Percentiles rank a stretch among this genome's conserved stretches.
phyloP scores from a whole-genome alignment of 2,888 invertebrate genomes.

The Polymixis flavicincta region DNA sequence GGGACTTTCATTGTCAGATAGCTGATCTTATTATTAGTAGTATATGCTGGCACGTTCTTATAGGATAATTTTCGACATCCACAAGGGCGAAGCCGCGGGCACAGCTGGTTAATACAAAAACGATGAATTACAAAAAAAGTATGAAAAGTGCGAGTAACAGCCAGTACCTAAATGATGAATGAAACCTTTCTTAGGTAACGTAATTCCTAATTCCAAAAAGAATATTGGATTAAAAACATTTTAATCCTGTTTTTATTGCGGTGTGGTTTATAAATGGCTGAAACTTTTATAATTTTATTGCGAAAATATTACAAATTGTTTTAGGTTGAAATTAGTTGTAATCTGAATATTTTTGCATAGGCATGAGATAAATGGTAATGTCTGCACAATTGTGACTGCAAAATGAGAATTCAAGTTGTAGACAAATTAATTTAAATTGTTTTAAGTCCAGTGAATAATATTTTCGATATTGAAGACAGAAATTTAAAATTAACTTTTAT shows the following conservation, averaged over 20 bases:
- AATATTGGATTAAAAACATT: neutral
- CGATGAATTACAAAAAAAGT: too few relatives aligned
- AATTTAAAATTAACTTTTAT: neutral
- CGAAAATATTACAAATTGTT: constrained; percentile 11
- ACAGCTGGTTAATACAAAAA: too few relatives aligned
- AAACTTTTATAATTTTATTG: constrained; percentile 18
- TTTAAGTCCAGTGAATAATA: neutral
- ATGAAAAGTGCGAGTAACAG: neutral
- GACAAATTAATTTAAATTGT: neutral
- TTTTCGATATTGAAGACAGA: neutral
- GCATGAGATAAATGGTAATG: neutral
- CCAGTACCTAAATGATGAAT: too few relatives aligned
- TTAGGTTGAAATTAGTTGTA: constrained; percentile 4
- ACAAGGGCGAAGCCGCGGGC: too few relatives aligned
- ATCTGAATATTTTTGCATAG: constrained; percentile 24
- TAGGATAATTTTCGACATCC: too few relatives aligned
- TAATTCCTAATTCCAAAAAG: constrained; percentile 1
- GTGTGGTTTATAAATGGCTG: constrained; percentile 1
- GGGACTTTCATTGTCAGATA: too few relatives aligned
- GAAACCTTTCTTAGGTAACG: neutral
- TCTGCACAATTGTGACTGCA: neutral
- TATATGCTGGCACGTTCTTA: too few relatives aligned
- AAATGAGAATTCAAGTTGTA: constrained; percentile 21
- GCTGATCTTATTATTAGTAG: too few relatives aligned
- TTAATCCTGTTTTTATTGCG: neutral